Percentiles rank a stretch among this genome's conserved stretches.
Evolutionary conservation across 2,113 vertebrate genomes (phyloP).

Genomic region (Indicator indicator): DNA sequence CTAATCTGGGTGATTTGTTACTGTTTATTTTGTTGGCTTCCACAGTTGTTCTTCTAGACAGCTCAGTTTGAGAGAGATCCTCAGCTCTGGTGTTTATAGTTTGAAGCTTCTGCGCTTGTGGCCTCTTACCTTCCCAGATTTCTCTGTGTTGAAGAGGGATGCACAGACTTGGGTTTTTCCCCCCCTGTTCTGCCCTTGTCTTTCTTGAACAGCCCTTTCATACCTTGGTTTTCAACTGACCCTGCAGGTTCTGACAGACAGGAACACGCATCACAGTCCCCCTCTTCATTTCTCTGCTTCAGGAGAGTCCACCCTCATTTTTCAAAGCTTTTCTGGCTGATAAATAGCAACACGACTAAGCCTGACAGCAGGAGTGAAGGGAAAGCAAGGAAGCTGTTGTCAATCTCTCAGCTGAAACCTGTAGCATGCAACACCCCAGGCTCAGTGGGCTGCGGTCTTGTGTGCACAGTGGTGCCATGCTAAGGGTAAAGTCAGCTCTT

Average conservation of each 20-base stretch:
- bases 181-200: background rate
- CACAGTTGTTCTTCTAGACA: background rate
- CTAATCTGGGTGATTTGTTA: background rate
- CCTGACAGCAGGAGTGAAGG: background rate
- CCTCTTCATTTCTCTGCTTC: background rate
- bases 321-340: background rate
- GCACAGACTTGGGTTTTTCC: background rate
- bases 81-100: background rate
- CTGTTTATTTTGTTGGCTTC: background rate
- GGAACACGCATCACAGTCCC: background rate
- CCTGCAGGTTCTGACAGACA: background rate
- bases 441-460: accelerated
- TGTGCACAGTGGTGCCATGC: accelerated
- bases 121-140: no score
- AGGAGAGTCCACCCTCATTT: background rate
- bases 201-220: background rate
- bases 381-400: background rate
- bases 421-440: accelerated
- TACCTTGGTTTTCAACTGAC: background rate
- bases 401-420: background rate
- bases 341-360: background rate
- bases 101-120: background rate
- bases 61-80: background rate
- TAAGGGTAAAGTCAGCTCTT: background rate
- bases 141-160: background rate